phyloP scores from a whole-genome alignment of 2,113 vertebrate genomes.

The Malurus alboscapulatus region DNA sequence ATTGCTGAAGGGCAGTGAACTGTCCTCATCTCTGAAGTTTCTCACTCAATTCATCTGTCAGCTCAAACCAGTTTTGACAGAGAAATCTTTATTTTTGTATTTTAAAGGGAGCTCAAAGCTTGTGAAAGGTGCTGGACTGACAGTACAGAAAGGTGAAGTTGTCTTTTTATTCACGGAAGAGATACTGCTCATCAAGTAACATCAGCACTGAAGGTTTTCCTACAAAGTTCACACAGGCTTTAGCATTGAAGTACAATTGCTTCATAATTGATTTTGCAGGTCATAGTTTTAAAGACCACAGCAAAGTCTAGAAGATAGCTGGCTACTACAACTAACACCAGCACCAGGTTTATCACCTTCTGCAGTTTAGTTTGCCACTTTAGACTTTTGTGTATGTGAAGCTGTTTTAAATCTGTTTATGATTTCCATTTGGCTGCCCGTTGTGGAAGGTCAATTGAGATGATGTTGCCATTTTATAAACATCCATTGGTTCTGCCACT shows the following conservation, averaged over 20 bases:
- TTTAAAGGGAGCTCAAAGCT: neutral
- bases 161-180: neutral
- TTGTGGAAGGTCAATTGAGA: neutral
- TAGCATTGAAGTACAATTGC: neutral
- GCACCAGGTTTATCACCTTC: neutral
- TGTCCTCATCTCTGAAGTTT: neutral
- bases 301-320: neutral
- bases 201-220: neutral
- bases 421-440: neutral
- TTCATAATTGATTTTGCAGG: neutral
- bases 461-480: neutral
- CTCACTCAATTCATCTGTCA: neutral
- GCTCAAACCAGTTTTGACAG: constrained; percentile 6
- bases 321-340: neutral
- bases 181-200: neutral
- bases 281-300: neutral
- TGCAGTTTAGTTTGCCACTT: neutral
- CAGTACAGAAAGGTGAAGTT: neutral
- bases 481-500: neutral
- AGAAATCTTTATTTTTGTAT: constrained; percentile 21
- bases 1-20: neutral
- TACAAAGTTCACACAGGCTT: neutral
- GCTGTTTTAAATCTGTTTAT: neutral
- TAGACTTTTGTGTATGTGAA: neutral
- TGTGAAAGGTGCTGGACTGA: neutral